Evolutionary conservation across 2,888 invertebrate species (phyloP), one percentile per base, ranked within the genome.

Genomic region (Cryptosula pallasiana): DNA sequence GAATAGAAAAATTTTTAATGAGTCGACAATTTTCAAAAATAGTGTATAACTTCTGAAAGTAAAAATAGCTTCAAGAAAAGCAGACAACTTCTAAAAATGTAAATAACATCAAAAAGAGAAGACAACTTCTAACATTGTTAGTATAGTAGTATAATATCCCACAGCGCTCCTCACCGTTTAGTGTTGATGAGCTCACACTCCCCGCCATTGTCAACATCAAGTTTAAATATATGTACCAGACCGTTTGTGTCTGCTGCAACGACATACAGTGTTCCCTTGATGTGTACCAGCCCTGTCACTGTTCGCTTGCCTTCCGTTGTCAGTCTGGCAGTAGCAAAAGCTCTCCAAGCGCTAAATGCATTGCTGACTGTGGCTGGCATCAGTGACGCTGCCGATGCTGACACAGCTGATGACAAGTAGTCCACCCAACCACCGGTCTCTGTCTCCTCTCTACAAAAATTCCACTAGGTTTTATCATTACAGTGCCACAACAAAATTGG

Each of bases 301-400:
- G 70, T 70, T 9, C 5, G 3, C 35, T 5, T 5, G 9, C 29
- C 70, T 2, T 23, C 45, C 25, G 20, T 36, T 20, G n/a, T 2
- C 3, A 70, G 29, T 23, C 55, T 54, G 32, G 70, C 70, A 3
- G 70, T 70, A 29, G 70, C 70, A 70, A 36, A 70, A 36, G 35
- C 45, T 54, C 70, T n/a, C 25, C 23, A 70, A 5, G 70, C 45
- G 23, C 29, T 54, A 2, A 70, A 23, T n/a, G 55, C 23, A 54
- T 16, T 32, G 32, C 45, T 54, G 55, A 70, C 9, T 5, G 23
- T 23, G 9, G 58, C 23, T 29, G 70, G 70, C 2, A 70, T 36
- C 45, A 54, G 36, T 23, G 70, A 20, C 2, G 70, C 13, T 23
- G 70, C 36, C 13, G 70, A 54, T n/a, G 36, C 20, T 27, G 55